These are phyloP conservation scores for Zaprionus bogoriensis DNA, from an alignment of 2,888 invertebrate species.

Conservation along the genomic window DNA sequence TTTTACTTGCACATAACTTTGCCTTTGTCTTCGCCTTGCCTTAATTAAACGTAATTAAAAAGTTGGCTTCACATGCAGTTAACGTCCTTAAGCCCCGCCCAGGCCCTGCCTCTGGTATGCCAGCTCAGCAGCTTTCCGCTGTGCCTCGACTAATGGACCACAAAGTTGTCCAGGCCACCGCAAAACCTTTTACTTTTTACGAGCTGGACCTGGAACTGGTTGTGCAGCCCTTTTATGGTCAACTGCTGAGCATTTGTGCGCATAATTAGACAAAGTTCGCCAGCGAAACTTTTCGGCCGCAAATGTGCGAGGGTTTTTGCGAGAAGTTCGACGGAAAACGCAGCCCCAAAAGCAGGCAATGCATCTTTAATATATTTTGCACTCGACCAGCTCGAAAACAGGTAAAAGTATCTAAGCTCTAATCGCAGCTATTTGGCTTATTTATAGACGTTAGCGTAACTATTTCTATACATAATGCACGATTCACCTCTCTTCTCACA, in stretches of 20 bases:
- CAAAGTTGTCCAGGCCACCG: conserved; percentile 46
- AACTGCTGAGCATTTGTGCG: conserved; percentile 67
- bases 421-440: no score
- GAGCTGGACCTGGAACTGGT: conserved; percentile 28
- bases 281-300: conserved; percentile 50
- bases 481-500: no score
- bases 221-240: conserved; percentile 65
- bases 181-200: conserved; percentile 60
- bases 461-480: no score
- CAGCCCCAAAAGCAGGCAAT: conserved; percentile 11
- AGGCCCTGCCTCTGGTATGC: not conserved
- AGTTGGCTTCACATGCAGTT: conserved; percentile 67
- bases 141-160: conserved; percentile 35
- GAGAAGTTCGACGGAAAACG: conserved; percentile 15
- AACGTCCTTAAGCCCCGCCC: conserved; percentile 26
- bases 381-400: not conserved
- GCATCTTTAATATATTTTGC: conserved; percentile 16
- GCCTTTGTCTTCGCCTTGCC: conserved; percentile 29
- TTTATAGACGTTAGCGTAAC: no score
- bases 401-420: no score
- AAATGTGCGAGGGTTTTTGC: conserved; percentile 53
- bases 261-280: conserved; percentile 72
- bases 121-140: conserved; percentile 18
- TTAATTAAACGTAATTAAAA: conserved; percentile 75
- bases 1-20: conserved; percentile 46